phyloP scores from a whole-genome alignment of 2,113 vertebrate species.

The Casuarius casuarius region DNA sequence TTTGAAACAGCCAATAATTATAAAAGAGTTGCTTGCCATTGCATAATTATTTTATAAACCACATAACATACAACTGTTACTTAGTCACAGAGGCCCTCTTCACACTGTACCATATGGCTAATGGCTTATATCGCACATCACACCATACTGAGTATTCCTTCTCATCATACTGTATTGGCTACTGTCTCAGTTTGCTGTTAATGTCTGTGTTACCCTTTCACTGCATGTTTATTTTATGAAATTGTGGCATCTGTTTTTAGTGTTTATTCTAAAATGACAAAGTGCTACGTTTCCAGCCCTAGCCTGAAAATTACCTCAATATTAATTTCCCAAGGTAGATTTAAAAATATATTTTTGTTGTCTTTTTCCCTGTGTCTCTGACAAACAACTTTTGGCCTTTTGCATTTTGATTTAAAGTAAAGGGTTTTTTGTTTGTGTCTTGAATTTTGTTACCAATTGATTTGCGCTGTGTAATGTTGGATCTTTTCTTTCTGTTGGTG shows the following conservation, averaged over 20 bases:
- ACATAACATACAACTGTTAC: constrained; percentile 77
- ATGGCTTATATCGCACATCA: constrained; percentile 73
- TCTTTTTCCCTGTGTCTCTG: constrained; percentile 43
- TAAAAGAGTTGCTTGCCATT: constrained; percentile 76
- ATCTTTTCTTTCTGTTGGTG: neutral
- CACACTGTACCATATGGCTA: constrained; percentile 83
- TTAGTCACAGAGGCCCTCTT: constrained; percentile 77
- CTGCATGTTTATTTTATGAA: constrained; percentile 85
- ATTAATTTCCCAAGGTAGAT: constrained; percentile 72
- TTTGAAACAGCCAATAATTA: constrained; percentile 80
- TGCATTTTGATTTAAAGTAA: constrained; percentile 17
- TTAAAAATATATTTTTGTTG: constrained; percentile 61
- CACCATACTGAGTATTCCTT: constrained; percentile 79
- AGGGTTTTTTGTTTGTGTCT: neutral
- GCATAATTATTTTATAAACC: constrained; percentile 86
- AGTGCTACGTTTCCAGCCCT: constrained; percentile 57
- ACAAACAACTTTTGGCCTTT: constrained; percentile 23
- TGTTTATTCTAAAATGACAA: constrained; percentile 77
- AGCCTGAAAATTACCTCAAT: constrained; percentile 63
- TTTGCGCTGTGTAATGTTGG: neutral
- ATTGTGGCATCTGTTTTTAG: constrained; percentile 75
- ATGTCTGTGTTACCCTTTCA: constrained; percentile 80
- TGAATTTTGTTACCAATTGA: neutral
- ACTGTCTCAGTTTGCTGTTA: constrained; percentile 77
- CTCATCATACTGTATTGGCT: constrained; percentile 76